phyloP scores from a whole-genome alignment of 2,797 vertebrate species.

The Mallotus villosus region DNA sequence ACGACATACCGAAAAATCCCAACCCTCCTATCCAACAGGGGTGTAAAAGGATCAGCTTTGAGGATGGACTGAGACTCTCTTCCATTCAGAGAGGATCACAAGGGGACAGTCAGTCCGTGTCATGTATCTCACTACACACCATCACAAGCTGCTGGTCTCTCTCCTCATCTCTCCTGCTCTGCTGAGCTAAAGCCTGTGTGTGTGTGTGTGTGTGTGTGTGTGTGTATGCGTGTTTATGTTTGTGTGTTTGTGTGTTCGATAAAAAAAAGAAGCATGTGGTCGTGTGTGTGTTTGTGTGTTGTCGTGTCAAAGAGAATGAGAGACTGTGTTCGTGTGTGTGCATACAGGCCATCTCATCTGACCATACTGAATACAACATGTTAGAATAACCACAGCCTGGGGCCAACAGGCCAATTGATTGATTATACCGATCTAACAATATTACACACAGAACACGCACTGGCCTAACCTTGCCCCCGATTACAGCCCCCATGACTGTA shows the following conservation, averaged over 20 bases:
- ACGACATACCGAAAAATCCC: neutral
- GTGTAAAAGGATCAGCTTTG: neutral
- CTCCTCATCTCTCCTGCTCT: neutral
- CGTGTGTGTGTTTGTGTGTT: too few species aligned
- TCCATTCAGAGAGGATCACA: neutral
- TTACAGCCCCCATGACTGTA: neutral
- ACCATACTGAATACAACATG: neutral
- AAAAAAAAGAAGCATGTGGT: too few species aligned
- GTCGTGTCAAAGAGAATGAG: too few species aligned
- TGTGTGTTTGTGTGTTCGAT: too few species aligned
- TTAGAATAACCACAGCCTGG: neutral
- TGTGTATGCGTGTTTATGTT: neutral
- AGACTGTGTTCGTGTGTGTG: too few species aligned
- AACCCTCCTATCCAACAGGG: neutral
- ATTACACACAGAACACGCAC: slow-evolving; percentile 11
- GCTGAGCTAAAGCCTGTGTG: too few species aligned
- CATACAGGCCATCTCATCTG: neutral
- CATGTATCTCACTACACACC: neutral
- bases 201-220: too few species aligned
- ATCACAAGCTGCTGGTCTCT: too few species aligned
- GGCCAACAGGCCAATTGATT: slow-evolving; percentile 12
- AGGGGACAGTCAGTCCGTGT: neutral
- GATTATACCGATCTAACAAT: slow-evolving; percentile 13
- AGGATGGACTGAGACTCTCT: neutral
- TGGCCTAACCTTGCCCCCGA: slow-evolving; percentile 13